Base-by-base conservation (phyloP, 2,797 vertebrate genomes). In the Pelodytes ibericus region DNA sequence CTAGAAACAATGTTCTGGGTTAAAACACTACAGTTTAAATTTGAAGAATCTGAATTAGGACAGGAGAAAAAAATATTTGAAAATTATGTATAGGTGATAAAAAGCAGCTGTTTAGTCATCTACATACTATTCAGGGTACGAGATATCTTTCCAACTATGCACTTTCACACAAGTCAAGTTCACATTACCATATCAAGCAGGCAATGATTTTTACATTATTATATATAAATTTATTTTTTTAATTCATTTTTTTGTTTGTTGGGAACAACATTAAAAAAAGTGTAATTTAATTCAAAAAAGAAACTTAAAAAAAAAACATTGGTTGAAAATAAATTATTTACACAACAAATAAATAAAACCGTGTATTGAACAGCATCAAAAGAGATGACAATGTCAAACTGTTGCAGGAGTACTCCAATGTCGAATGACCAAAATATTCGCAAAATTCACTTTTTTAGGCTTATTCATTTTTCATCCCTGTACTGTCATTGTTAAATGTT, bases 351-450 rank as follows among this genome's bases (percentile, higher is more conserved):
- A 82, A 84, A 83, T 82, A 83, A 88, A 36, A 57, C 24, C 9
- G 8, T 24, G 22, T 47, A 84, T 83, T 83, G 86, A 87, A 83
- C 84, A 89, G 90, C 89, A 92, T 89, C 88, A 79, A 51, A 77
- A 56, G 72, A 59, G 88, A 89, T 86, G 88, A 89, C 57, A 87
- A 87, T 83, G 89, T 92, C 85, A 75, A 66, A 31, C 84, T 87
- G 85, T 87, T 75, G 75, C 66, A 80, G 62, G 77, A 69, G 58
- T 2, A 64, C 74, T 63, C 82, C 81, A 81, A 67, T 22, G 25
- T 61, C 26, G 11, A 18, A 36, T 72, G 71, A 73, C 56, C 58
- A 1, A 0, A 70, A 30, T 57, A 71, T 29, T 77, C 59, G 13
- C n/a, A n/a, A 65, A 49, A 44, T 47, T 29, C 7, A 62, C n/a